Evolutionary conservation across 2,113 vertebrate species (phyloP).

Genomic region (Istiophorus platypterus): DNA sequence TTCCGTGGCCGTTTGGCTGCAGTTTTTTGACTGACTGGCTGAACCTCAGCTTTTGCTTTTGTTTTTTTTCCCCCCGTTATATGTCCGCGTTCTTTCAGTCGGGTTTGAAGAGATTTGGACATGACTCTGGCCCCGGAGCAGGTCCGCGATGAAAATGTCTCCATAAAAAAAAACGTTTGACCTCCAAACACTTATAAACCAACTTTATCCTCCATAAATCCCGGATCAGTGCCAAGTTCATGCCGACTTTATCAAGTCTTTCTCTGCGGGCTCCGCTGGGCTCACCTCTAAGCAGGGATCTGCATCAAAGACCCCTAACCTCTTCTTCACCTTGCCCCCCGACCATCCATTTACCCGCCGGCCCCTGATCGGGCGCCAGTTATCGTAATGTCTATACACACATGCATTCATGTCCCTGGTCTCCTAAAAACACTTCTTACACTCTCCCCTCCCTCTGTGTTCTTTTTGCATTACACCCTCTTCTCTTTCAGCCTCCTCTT

Average conservation of each 20-base stretch:
- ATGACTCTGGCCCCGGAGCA: background rate
- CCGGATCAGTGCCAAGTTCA: constrained; percentile 3
- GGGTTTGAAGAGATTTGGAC: background rate
- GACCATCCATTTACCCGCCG: no score
- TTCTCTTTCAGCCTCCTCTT: no score
- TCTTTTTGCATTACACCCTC: no score
- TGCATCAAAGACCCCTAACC: constrained; percentile 6
- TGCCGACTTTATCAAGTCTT: background rate
- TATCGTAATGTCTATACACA: no score
- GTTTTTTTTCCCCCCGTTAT: background rate
- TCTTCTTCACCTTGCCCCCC: background rate
- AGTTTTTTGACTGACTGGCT: background rate
- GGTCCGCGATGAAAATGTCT: background rate
- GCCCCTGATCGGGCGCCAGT: no score
- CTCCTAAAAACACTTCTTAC: no score
- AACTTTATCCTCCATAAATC: constrained; percentile 19
- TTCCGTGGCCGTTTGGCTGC: no score
- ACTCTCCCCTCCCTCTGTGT: no score
- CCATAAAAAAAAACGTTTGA: background rate
- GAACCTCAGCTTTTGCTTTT: background rate
- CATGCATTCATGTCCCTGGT: no score
- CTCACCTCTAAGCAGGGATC: background rate
- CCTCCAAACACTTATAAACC: constrained; percentile 2
- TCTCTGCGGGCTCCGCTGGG: background rate
- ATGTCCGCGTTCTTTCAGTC: background rate